A percentile compares a stretch with the other conserved stretches of the same genome.
These are phyloP conservation scores for Rhabdomys pumilio DNA, from an alignment of 2,797 vertebrate species.

Conservation along the genomic window DNA sequence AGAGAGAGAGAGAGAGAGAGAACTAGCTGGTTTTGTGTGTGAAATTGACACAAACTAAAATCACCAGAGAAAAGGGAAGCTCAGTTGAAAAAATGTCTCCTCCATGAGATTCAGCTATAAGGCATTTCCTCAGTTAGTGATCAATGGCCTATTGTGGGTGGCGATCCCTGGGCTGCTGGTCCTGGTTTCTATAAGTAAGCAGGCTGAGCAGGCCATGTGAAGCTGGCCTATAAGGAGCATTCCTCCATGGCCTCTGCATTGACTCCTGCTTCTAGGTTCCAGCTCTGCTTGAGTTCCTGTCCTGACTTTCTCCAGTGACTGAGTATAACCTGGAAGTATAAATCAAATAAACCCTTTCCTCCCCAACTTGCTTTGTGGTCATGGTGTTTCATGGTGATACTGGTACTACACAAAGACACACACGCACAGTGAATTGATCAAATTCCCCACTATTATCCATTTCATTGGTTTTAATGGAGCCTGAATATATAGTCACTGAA, in stretches of 20 bases:
- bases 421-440: not conserved
- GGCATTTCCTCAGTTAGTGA: not conserved
- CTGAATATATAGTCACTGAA: not conserved
- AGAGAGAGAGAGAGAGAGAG: no score
- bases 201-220: not conserved
- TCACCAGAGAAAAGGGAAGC: not conserved
- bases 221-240: not conserved
- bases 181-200: not conserved
- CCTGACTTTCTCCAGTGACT: not conserved
- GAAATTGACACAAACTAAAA: not conserved
- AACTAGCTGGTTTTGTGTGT: not conserved
- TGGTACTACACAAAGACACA: not conserved
- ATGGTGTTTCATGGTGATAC: not conserved
- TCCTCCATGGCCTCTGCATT: not conserved
- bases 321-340: not conserved
- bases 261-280: not conserved
- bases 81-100: not conserved
- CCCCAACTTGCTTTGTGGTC: not conserved
- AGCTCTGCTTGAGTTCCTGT: not conserved
- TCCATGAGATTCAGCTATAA: not conserved
- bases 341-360: not conserved
- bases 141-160: not conserved
- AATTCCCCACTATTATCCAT: not conserved
- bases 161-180: not conserved
- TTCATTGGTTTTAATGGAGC: slow-evolving; percentile 7